These are phyloP conservation scores for Rhynchonycteris naso DNA, from an alignment of 2,797 vertebrate species.

Conservation along the genomic window DNA sequence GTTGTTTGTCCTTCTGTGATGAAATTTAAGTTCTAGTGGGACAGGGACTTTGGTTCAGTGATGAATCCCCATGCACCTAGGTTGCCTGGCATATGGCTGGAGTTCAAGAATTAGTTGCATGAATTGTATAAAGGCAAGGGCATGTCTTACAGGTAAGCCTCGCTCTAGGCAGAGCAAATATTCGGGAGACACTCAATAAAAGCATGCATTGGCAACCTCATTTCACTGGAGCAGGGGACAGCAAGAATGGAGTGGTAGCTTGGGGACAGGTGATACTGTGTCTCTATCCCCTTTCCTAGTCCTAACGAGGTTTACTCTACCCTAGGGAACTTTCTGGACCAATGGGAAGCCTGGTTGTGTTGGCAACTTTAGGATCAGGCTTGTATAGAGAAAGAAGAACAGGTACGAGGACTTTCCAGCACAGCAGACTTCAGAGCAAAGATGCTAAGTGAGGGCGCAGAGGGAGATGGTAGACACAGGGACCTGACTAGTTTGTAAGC, in stretches of 20 bases:
- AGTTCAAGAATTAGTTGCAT: not conserved
- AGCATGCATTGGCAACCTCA: not conserved
- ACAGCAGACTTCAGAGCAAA: not conserved
- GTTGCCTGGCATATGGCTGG: not conserved
- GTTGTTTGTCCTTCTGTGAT: not conserved
- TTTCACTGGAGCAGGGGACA: not conserved
- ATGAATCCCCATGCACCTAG: not conserved
- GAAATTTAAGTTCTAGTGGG: not conserved
- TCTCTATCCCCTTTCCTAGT: not conserved
- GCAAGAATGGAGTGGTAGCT: not conserved
- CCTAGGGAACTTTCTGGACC: not conserved
- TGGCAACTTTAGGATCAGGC: not conserved
- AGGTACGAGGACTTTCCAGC: not conserved
- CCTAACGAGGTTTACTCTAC: not conserved
- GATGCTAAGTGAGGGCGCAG: slow-evolving; percentile 21
- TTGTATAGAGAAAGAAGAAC: not conserved
- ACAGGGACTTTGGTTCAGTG: not conserved
- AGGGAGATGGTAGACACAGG: slow-evolving; percentile 50
- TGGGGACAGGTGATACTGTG: not conserved
- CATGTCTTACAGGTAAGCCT: not conserved
- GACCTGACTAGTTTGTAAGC: slow-evolving; percentile 37
- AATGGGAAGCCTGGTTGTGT: not conserved
- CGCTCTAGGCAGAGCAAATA: not conserved
- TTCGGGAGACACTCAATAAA: not conserved
- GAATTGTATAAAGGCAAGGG: not conserved